Base-by-base conservation (phyloP, 2,888 invertebrate species). In the Kryphioiulus occultus region DNA sequence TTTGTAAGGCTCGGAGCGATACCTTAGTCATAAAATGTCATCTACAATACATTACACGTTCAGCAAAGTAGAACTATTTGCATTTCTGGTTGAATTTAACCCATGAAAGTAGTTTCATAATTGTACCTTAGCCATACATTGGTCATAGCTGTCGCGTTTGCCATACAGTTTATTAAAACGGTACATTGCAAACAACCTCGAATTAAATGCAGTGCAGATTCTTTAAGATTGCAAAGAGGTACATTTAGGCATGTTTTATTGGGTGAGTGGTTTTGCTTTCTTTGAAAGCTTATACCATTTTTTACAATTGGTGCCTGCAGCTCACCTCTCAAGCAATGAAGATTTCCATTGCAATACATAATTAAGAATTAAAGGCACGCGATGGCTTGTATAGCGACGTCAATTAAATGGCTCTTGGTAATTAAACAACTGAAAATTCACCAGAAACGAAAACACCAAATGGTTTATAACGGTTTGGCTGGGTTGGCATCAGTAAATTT, bases 121-220 rank as follows among this genome's bases (percentile, higher is more conserved):
- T n/a, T 47, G 15, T 47, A 47, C 47, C 1, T 47, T 17, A 17
- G 17, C 47, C 2, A 17, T 47, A 47, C 2, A 59, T n/a, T 59
- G 17, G n/a, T 19, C 53, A 59, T 5, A 9, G 39, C 39, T 5
- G 39, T 9, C 39, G 39, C 9, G 39, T 39, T 39, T 3, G n/a
- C n/a, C n/a, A n/a, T n/a, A 12, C 26, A 3, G 12, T 0, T 68
- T 26, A 26, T 26, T 68, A 68, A 68, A 68, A 68, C 68, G 26
- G 26, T 68, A 47, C 26, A 12, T 22, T 22, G 47, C 19, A 1
- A 3, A 68, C 26, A 68, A 68, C 68, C 68, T 68, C 68, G 68
- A 68, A 68, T 68, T 68, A 26, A 68, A 68, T 26, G 26, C 68
- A 68, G 68, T 68, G 68, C 26, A 68, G 68, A 68, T 68, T 68